A percentile compares a stretch with the other conserved stretches of the same genome.
phyloP scores from a whole-genome alignment of 2,888 invertebrate genomes.

The Cosmia trapezina region DNA sequence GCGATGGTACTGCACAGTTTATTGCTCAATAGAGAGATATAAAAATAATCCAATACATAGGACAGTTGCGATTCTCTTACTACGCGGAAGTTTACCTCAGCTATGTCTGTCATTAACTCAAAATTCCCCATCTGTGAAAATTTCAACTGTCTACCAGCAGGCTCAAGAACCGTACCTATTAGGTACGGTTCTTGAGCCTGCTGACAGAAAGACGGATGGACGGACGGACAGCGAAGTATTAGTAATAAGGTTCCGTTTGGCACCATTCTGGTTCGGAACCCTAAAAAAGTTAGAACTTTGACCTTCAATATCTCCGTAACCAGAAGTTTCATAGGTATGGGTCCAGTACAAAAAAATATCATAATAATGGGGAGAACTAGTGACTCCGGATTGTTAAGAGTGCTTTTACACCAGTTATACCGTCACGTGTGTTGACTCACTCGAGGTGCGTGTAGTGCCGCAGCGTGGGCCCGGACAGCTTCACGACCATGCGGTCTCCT shows the following conservation, averaged over 20 bases:
- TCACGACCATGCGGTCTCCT: constrained; percentile 92
- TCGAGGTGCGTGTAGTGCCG: constrained; percentile 91
- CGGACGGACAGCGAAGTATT: no score
- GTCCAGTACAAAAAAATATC: not conserved
- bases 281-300: not conserved
- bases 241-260: no score
- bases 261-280: no score
- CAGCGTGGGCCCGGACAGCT: constrained; percentile 96
- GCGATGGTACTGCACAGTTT: not conserved
- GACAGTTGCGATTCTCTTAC: not conserved
- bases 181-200: no score
- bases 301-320: not conserved
- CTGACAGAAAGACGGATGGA: no score
- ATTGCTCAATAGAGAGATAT: not conserved
- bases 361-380: not conserved
- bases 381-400: not conserved
- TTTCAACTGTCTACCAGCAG: no score
- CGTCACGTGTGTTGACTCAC: constrained; percentile 84
- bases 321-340: not conserved
- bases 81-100: not conserved
- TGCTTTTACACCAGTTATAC: not conserved
- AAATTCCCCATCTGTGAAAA: no score
- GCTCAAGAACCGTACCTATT: no score
- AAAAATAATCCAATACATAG: not conserved
- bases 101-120: not conserved